Evolutionary conservation across 2,797 vertebrate genomes (phyloP).

Genomic region (Siniperca undulata): DNA sequence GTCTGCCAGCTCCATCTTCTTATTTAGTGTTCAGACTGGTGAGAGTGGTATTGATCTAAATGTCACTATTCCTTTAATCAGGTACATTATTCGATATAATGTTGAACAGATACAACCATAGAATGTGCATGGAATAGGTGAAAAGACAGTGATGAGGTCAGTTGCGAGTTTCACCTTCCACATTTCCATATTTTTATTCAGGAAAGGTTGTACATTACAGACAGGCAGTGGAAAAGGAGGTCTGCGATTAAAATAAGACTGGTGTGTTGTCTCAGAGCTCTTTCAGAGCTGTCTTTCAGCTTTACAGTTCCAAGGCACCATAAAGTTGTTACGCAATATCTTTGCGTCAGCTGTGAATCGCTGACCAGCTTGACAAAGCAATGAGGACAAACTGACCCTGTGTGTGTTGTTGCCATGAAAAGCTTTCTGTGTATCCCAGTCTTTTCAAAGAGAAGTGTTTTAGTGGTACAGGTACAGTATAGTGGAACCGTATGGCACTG

Average conservation of each 20-base stretch:
- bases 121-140: background rate
- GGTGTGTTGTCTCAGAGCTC: background rate
- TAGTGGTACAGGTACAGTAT: background rate
- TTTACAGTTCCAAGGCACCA: background rate
- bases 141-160: background rate
- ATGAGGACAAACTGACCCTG: background rate
- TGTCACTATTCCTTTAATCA: background rate
- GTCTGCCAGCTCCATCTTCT: background rate
- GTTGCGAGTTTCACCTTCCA: too few species aligned
- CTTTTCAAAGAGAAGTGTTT: background rate
- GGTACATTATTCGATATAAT: too few species aligned
- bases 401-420: conserved; percentile 2
- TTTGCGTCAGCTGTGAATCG: background rate
- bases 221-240: background rate
- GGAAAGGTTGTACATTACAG: background rate
- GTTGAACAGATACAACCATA: background rate
- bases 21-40: background rate
- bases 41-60: background rate
- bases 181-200: background rate
- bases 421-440: background rate
- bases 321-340: conserved; percentile 4
- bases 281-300: background rate
- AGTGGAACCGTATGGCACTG: background rate
- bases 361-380: conserved; percentile 25
- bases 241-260: background rate